phyloP scores from a whole-genome alignment of 2,797 vertebrate species.

The Rhinophrynus dorsalis region DNA sequence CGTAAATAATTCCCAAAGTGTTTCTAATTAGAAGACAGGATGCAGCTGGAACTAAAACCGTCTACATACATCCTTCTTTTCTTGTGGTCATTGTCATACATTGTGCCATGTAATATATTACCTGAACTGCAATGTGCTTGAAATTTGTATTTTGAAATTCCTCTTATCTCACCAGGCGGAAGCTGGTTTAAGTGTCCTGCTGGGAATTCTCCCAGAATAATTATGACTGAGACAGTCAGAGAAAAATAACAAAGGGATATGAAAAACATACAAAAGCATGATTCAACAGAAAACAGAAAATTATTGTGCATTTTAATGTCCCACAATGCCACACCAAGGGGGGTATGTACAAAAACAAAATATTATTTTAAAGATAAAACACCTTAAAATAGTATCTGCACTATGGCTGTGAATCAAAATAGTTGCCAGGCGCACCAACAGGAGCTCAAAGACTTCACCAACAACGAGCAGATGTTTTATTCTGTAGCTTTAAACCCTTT shows the following conservation, averaged over 20 bases:
- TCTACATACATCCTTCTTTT: background rate
- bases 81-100: conserved; percentile 7
- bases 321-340: no score
- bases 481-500: no score
- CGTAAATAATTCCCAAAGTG: background rate
- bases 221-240: background rate
- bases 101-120: background rate
- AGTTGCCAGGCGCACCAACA: no score
- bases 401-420: no score
- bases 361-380: no score
- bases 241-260: conserved; percentile 9
- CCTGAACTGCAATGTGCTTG: background rate
- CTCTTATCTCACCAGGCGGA: conserved; percentile 9
- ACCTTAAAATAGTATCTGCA: no score
- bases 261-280: no score
- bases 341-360: no score
- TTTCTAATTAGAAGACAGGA: conserved; percentile 2
- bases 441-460: no score
- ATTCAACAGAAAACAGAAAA: no score
- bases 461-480: no score
- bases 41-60: background rate
- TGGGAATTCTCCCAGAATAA: background rate
- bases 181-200: conserved; percentile 9
- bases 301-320: no score
- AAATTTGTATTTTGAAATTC: conserved; percentile 1